phyloP scores from a whole-genome alignment of 2,797 vertebrate genomes.

The Enteromius viviparus region DNA sequence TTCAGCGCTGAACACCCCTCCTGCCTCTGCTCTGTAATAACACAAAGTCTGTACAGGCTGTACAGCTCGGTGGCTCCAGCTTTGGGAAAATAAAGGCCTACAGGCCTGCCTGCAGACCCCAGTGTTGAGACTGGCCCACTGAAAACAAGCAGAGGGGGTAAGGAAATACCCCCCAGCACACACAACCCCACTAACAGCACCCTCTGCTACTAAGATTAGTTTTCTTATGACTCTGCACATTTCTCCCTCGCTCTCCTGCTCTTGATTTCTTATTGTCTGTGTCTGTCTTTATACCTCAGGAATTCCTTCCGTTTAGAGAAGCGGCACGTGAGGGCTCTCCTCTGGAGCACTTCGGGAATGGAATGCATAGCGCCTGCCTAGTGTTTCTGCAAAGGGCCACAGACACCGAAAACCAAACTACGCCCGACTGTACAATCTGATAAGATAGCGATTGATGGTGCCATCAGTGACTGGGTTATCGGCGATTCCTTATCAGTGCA shows the following conservation, averaged over 20 bases:
- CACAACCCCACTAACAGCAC: constrained; percentile 62
- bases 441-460: constrained; percentile 19
- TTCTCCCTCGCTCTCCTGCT: constrained; percentile 35
- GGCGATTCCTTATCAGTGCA: neutral
- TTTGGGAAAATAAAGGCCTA: constrained; percentile 49
- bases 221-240: constrained; percentile 57
- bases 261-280: constrained; percentile 21
- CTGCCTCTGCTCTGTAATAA: constrained; percentile 74
- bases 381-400: constrained; percentile 4
- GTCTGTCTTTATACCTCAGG: constrained; percentile 36
- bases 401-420: constrained; percentile 16
- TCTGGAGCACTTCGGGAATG: constrained; percentile 49
- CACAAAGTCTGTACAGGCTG: constrained; percentile 66
- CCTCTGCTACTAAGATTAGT: constrained; percentile 69
- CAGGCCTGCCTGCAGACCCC: constrained; percentile 72
- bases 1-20: constrained; percentile 75
- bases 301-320: constrained; percentile 45
- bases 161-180: constrained; percentile 70
- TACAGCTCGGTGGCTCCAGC: constrained; percentile 51
- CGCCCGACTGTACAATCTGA: neutral
- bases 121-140: constrained; percentile 78
- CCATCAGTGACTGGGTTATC: constrained; percentile 18
- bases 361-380: constrained; percentile 42
- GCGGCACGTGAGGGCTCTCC: constrained; percentile 24
- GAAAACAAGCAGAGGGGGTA: constrained; percentile 78